These are phyloP conservation scores for Poecilia wingei DNA, from an alignment of 2,797 vertebrate species.

Conservation along the genomic window DNA sequence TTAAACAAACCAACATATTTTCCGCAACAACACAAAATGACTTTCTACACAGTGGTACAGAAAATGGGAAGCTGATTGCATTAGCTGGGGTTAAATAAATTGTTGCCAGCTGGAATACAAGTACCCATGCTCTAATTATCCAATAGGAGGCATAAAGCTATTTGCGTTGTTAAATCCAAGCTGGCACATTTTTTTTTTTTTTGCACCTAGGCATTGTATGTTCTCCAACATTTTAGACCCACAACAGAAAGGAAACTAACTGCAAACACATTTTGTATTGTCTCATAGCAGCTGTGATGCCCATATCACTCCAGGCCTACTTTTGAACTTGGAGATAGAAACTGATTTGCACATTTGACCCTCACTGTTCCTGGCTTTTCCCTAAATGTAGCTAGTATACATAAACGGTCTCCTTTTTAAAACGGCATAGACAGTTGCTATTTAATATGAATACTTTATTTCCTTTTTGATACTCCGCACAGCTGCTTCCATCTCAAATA, in stretches of 20 bases:
- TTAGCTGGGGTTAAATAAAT: neutral
- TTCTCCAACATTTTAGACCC: neutral
- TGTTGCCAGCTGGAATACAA: neutral
- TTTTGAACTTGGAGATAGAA: neutral
- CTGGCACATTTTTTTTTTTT: neutral
- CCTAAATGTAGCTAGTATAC: neutral
- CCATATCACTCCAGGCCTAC: neutral
- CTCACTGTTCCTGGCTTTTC: constrained; percentile 6
- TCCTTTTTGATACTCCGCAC: neutral
- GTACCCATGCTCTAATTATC: neutral
- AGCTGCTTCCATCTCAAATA: neutral
- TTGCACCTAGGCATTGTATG: neutral
- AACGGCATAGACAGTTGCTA: neutral
- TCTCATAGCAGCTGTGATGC: neutral
- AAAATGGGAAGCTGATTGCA: neutral
- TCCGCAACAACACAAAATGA: neutral
- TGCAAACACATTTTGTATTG: neutral
- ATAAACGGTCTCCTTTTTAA: neutral
- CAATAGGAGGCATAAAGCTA: neutral
- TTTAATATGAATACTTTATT: neutral
- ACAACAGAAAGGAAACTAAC: neutral
- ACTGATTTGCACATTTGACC: constrained; percentile 22
- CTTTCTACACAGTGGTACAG: neutral
- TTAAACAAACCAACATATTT: neutral
- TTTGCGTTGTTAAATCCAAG: neutral